A percentile compares a stretch with the other conserved stretches of the same genome.
Evolutionary conservation across 2,113 vertebrate genomes (phyloP).

Genomic region (Ondatra zibethicus): DNA sequence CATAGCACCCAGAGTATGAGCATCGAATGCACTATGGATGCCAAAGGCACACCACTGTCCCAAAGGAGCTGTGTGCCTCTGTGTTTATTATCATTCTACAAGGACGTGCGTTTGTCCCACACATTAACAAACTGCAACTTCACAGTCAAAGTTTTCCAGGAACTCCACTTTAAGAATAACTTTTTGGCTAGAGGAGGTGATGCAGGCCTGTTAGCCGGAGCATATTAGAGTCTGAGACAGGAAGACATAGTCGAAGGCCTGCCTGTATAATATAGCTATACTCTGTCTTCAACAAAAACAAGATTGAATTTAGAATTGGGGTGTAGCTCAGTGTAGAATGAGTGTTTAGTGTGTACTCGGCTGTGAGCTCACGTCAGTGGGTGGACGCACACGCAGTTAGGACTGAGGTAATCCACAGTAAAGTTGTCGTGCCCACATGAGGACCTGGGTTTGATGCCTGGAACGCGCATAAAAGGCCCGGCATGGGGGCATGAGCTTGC

Average conservation of each 20-base stretch:
- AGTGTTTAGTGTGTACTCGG: neutral
- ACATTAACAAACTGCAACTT: no score
- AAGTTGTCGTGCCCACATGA: neutral
- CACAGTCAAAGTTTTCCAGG: neutral
- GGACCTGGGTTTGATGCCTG: neutral
- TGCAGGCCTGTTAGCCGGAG: neutral
- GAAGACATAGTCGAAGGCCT: neutral
- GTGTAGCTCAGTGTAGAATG: neutral
- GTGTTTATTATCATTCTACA: neutral
- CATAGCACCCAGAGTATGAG: neutral
- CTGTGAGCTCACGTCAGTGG: neutral
- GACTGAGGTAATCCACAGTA: no score
- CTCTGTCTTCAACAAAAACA: neutral
- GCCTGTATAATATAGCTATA: neutral
- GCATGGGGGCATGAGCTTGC: neutral
- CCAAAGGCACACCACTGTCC: neutral
- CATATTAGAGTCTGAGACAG: neutral
- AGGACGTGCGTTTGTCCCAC: no score
- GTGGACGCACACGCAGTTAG: no score
- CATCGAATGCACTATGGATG: neutral
- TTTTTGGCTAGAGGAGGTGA: neutral
- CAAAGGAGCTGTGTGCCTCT: neutral
- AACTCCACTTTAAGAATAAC: neutral
- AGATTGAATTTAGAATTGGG: neutral
- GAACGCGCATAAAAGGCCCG: neutral